Percentiles rank a stretch among this genome's conserved stretches.
Conservation (phyloP, 1,140 invertebrate genomes). For the Microplitis mediator region DNA sequence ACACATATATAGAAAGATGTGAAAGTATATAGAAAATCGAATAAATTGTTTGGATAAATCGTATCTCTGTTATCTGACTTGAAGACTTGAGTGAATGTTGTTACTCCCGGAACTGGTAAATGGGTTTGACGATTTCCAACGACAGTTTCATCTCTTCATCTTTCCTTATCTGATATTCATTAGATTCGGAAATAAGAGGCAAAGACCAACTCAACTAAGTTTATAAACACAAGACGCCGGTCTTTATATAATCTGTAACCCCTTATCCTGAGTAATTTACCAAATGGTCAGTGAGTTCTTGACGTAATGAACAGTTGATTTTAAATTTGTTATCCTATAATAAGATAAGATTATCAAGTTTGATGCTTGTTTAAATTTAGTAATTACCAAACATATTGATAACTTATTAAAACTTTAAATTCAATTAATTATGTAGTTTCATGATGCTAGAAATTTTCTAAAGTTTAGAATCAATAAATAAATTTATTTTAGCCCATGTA, state of each 20-base stretch:
- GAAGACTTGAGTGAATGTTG: conserved; percentile 29
- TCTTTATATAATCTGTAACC: conserved; percentile 2
- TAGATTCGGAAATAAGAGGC: conserved; percentile 29
- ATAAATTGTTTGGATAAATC: neutral
- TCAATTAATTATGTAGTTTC: too few relatives aligned
- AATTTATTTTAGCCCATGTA: too few relatives aligned
- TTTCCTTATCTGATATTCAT: conserved; percentile 29
- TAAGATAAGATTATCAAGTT: neutral
- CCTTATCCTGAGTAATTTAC: conserved; percentile 25
- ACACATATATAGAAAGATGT: neutral
- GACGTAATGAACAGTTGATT: neutral
- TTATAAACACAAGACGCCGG: neutral
- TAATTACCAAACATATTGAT: too few relatives aligned
- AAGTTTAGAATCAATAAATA: too few relatives aligned
- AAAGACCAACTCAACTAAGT: conserved; percentile 10
- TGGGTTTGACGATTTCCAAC: conserved; percentile 22
- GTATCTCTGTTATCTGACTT: conserved; percentile 29
- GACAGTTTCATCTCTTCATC: conserved; percentile 12
- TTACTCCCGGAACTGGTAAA: conserved; percentile 28
- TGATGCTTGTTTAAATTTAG: neutral
- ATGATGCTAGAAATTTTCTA: too few relatives aligned
- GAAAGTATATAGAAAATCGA: neutral
- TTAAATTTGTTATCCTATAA: neutral
- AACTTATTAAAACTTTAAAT: too few relatives aligned
- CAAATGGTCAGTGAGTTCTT: conserved; percentile 27